phyloP scores from a whole-genome alignment of 1,140 invertebrate genomes.

The Drosophila dunni region DNA sequence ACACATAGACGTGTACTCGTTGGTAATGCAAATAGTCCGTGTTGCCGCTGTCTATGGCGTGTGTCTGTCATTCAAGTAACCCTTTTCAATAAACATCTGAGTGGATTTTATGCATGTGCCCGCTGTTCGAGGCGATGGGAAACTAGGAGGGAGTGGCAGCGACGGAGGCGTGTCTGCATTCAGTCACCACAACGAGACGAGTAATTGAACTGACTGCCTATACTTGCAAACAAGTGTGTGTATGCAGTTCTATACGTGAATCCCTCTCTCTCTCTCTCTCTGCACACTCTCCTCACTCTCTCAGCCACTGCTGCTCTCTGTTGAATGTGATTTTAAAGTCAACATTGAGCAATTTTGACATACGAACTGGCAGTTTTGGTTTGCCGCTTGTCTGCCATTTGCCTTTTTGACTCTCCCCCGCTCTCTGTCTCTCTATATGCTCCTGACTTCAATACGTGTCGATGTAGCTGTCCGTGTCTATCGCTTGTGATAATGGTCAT shows the following conservation, averaged over 20 bases:
- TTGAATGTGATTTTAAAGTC: conserved; percentile 79
- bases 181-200: conserved; percentile 44
- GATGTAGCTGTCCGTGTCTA: conserved; percentile 1
- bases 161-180: conserved; percentile 31
- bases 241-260: background rate
- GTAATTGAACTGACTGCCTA: conserved; percentile 66
- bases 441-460: background rate
- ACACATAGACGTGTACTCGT: conserved; percentile 1
- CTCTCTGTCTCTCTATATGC: background rate
- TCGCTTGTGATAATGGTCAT: conserved; percentile 40
- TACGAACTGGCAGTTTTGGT: conserved; percentile 76
- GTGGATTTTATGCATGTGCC: conserved; percentile 7
- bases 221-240: background rate
- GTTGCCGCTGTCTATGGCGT: conserved; percentile 54
- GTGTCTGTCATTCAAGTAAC: conserved; percentile 66
- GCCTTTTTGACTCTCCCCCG: conserved; percentile 17
- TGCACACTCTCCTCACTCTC: background rate
- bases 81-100: conserved; percentile 63
- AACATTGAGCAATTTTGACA: conserved; percentile 72
- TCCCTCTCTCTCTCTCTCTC: background rate
- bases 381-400: conserved; percentile 62
- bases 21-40: conserved; percentile 39
- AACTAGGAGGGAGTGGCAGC: conserved; percentile 6
- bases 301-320: conserved; percentile 6
- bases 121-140: conserved; percentile 7